Evolutionary conservation across 2,888 invertebrate genomes (phyloP).

Genomic region (Rhabditoides inermis): DNA sequence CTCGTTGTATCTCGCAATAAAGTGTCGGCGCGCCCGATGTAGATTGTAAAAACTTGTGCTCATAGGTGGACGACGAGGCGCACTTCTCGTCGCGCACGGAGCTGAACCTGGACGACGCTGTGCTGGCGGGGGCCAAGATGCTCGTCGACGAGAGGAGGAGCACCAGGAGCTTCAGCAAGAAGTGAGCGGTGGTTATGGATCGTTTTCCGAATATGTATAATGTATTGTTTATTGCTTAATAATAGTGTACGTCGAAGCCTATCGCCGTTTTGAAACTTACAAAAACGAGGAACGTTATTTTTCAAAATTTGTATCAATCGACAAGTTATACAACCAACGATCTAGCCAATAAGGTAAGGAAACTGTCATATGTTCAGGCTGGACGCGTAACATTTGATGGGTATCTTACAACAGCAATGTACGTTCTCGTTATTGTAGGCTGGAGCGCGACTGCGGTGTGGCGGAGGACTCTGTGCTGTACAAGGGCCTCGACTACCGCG

Average conservation of each 20-base stretch:
- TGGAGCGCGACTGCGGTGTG: constrained; percentile 19
- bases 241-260: not conserved
- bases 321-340: too few relatives aligned
- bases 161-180: constrained; percentile 31
- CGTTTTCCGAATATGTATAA: not conserved
- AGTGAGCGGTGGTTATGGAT: constrained; percentile 9
- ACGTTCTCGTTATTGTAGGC: not conserved
- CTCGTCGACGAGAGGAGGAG: constrained; percentile 28
- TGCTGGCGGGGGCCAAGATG: constrained; percentile 35
- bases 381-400: too few relatives aligned
- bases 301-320: not conserved
- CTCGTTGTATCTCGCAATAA: too few relatives aligned
- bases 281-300: not conserved
- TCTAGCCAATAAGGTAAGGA: too few relatives aligned
- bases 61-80: constrained; percentile 13
- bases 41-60: too few relatives aligned
- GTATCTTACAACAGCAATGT: not conserved
- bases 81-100: constrained; percentile 19
- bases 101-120: constrained; percentile 18
- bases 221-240: not conserved
- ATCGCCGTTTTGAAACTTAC: not conserved
- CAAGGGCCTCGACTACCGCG: constrained; percentile 21
- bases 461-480: constrained; percentile 31
- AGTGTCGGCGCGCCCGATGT: too few relatives aligned
- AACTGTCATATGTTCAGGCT: too few relatives aligned